These are phyloP conservation scores for Ochropleura leucogaster DNA, from an alignment of 2,888 invertebrate species.

Conservation along the genomic window DNA sequence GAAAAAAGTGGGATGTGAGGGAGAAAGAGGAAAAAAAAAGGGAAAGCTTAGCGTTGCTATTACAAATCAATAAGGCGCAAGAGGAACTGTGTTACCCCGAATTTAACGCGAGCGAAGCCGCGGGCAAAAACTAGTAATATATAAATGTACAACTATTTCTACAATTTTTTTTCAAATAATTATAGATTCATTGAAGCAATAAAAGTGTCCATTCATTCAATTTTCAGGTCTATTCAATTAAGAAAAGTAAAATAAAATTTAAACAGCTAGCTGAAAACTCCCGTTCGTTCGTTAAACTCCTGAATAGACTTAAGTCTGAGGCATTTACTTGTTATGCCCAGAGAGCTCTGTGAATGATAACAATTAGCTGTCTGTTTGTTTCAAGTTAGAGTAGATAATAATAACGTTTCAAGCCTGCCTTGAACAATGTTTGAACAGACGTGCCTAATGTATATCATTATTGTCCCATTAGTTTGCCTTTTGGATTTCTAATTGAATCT, in stretches of 20 bases:
- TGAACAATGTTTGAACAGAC: conserved; percentile 27
- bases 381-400: conserved; percentile 28
- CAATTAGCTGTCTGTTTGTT: conserved; percentile 51
- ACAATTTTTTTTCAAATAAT: background rate
- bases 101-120: too few species aligned
- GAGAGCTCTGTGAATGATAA: conserved; percentile 28
- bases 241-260: conserved; percentile 9
- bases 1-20: too few species aligned
- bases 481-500: background rate
- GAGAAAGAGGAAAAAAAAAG: too few species aligned
- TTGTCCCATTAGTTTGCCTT: background rate
- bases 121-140: too few species aligned
- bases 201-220: conserved; percentile 2
- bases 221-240: conserved; percentile 14
- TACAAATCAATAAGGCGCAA: too few species aligned
- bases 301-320: conserved; percentile 27
- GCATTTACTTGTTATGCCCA: conserved; percentile 35
- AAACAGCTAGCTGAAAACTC: conserved; percentile 14
- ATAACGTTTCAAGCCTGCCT: conserved; percentile 31
- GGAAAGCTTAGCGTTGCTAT: too few species aligned
- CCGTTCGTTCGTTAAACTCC: conserved; percentile 9
- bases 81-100: too few species aligned
- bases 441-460: conserved; percentile 8
- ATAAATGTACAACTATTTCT: background rate
- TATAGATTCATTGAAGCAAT: background rate